Evolutionary conservation across 2,797 vertebrate genomes (phyloP), one percentile per base, ranked within the genome.

Genomic region (Erithacus rubecula): DNA sequence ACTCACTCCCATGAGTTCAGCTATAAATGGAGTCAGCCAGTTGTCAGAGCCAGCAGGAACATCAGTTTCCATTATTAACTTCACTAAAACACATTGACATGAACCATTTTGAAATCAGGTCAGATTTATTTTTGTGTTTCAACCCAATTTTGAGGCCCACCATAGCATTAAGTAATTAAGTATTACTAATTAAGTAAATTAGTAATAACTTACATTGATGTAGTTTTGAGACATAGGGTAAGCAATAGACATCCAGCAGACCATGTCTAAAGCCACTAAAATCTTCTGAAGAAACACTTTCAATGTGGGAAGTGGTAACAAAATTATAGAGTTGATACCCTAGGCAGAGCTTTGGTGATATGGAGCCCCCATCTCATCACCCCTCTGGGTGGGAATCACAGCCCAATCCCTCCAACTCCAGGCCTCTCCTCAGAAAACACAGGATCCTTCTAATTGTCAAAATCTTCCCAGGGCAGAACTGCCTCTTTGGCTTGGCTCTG

Each of bases 321-420:
- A 39, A 75, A 46, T 51, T 29, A 21, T 4, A 19, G 41, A 41
- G 41, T 23, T 53, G 16, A 34, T 32, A 43, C 4, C 4, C 21
- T 51, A 5, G 34, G 41, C 41, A 84, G 41, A 68, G 16, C 23
- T 22, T 60, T 24, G 16, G 56, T 53, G 37, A 62, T 9, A 10
- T 21, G 34, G 6, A 60, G 39, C 29, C 23, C 68, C 36, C 13
- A n/a, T 9, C 9, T 13, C 43, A 29, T 10, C 15, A 55, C 4
- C 2, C 11, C 8, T 65, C 55, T 32, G 37, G 47, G 14, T 49
- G 14, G 49, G 11, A 51, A 2, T 36, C 1, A 0, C 30, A 78
- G 41, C 23, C 29, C 67, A 58, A 34, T 29, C 16, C 12, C 13
- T 55, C 23, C 29, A 37, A 6, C 32, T 60, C 24, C 37, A 83